These are phyloP conservation scores for Coleophora flavipennella DNA, from an alignment of 2,888 invertebrate genomes.

Conservation along the genomic window DNA sequence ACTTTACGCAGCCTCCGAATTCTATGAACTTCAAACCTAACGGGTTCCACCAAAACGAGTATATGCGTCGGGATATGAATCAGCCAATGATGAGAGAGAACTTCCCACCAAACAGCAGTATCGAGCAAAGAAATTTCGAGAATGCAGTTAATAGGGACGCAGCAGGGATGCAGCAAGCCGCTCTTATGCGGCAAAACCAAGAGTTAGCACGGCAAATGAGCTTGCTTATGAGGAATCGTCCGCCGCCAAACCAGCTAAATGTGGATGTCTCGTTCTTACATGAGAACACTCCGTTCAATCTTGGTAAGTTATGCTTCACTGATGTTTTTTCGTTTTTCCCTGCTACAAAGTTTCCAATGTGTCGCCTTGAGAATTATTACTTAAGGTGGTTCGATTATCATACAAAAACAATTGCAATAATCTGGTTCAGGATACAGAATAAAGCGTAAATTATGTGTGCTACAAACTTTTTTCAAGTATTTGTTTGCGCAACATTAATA, in stretches of 20 bases:
- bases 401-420: too few relatives aligned
- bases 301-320: slow-evolving; percentile 37
- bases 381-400: too few relatives aligned
- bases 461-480: too few relatives aligned
- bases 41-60: slow-evolving; percentile 52
- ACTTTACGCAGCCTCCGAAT: slow-evolving; percentile 41
- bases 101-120: slow-evolving; percentile 31
- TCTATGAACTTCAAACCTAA: slow-evolving; percentile 47
- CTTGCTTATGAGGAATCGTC: slow-evolving; percentile 52
- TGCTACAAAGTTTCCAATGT: too few relatives aligned
- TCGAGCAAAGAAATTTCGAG: slow-evolving; percentile 47
- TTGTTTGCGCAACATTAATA: too few relatives aligned
- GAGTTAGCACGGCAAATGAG: slow-evolving; percentile 61
- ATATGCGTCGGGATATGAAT: slow-evolving; percentile 45
- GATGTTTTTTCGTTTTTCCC: too few relatives aligned
- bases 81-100: slow-evolving; percentile 34
- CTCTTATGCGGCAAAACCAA: slow-evolving; percentile 51
- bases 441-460: too few relatives aligned
- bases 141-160: slow-evolving; percentile 23
- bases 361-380: too few relatives aligned
- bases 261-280: slow-evolving; percentile 62
- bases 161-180: slow-evolving; percentile 45
- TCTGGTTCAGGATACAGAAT: too few relatives aligned
- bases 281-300: slow-evolving; percentile 55
- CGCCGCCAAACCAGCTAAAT: slow-evolving; percentile 55